Evolutionary conservation across 2,888 invertebrate genomes (phyloP), one percentile per base, ranked within the genome.

Genomic region (Drosophila antonietae): DNA sequence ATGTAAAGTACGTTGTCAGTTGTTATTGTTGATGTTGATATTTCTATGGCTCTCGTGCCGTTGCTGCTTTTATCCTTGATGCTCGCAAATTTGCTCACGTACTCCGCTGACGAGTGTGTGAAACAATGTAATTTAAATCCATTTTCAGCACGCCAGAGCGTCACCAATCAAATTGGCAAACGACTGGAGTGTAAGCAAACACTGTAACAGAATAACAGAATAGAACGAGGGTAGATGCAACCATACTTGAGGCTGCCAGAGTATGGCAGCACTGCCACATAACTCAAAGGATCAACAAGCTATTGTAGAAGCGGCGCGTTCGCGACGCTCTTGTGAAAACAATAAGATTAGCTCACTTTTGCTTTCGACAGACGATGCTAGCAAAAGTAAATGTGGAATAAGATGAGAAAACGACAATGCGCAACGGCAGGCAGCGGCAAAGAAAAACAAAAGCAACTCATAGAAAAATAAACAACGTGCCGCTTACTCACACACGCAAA

Each of bases 91-190:
- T 75, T 62, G 62, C 85, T 73, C 86, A 88, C 85, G 83, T 81
- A 69, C 74, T 70, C 55, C 8, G 35, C 68, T 63, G 64, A 65
- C 69, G 69, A 74, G 77, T 81, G 84, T 81, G 85, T 73, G 82
- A 75, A 86, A 88, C 89, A 90, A 83, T 80, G 87, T 90, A 91
- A 90, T 91, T 90, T 90, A 91, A 91, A 91, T 91, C 91, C 86
- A 90, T 91, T 91, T 91, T 81, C 90, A 81, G 83, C 88, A 89
- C 89, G 69, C 69, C 65, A 60, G 60, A 47, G 56, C 76, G 88
- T 91, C 90, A 90, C 84, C 90, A 84, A 81, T 84, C 89, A 90
- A 89, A 87, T 81, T 86, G 87, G 81, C 81, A 81, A 90, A 76
- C 87, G 83, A 76, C 83, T 81, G 78, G 72, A 72, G 83, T 85